Evolutionary conservation across 1,140 invertebrate genomes (phyloP), one percentile per base, ranked within the genome.

Genomic region (Drosophila nasuta): DNA sequence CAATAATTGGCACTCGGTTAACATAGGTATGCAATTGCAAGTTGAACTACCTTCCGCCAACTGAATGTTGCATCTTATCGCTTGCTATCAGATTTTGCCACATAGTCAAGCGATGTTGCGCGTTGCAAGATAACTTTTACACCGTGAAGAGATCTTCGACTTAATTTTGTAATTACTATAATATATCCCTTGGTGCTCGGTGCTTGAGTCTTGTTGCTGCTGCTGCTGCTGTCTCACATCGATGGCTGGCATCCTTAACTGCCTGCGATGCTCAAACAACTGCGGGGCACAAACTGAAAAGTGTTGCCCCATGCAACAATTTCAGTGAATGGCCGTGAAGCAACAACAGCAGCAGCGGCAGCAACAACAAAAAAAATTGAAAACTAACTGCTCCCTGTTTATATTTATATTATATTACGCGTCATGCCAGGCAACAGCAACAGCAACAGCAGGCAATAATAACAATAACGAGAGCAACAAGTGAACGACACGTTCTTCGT

Each of bases 121-220:
- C 17, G 11, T 20, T 28, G 46, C 63, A 20, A 52, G 67, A 70
- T 70, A 70, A 60, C 13, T 51, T 46, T 69, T 38, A 56, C 68
- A 48, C 68, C 41, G 49, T 8, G 51, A 28, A 45, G 7, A 73
- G 73, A 66, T 65, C 64, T 60, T 68, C 65, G 65, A 57, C 64
- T 85, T 86, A 86, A 86, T 87, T 86, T 82, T 82, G 83, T 88
- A 86, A 86, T 86, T 86, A 83, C 79, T 83, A 74, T 86, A 88
- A 86, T 86, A 88, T 78, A 82, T 67, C 72, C 82, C 76, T 74
- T 52, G 20, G 20, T 20, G 0, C 20, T 20, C 3, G 20, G 76
- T 81, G 75, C 63, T 43, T 59, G 51, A 46, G 48, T 46, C 52
- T 33, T 11, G 25, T 10, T 7, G 49, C 6, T n/a, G 56, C 3